phyloP scores from a whole-genome alignment of 35 echinoderm and acorn worm genomes.

The Strongylocentrotus purpuratus region DNA sequence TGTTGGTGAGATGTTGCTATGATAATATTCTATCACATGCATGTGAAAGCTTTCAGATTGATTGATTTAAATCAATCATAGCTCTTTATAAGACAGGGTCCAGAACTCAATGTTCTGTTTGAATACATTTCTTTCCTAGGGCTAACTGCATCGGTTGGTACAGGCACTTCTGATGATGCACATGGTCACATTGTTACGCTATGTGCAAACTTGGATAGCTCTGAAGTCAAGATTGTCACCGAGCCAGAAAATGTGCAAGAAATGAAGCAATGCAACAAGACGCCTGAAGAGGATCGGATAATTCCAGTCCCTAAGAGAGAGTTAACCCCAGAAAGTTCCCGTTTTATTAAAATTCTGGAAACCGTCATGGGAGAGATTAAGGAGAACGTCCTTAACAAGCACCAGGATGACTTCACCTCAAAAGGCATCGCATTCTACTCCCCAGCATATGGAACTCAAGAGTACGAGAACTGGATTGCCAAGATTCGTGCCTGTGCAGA shows the following conservation, averaged over 20 bases:
- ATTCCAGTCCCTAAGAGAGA: neutral
- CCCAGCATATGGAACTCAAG: conserved; percentile 48
- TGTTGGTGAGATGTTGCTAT: too few species aligned
- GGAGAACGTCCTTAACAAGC: neutral
- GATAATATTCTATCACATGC: too few species aligned
- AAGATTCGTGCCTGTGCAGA: conserved; percentile 49
- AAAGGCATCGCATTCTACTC: neutral
- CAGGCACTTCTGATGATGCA: conserved; percentile 56
- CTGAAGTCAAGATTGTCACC: conserved; percentile 35
- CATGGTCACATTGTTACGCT: conserved; percentile 66
- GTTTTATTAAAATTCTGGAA: neutral
- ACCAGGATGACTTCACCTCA: neutral
- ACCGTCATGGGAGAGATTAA: conserved; percentile 6
- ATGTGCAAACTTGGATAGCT: conserved; percentile 69
- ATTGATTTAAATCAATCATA: too few species aligned
- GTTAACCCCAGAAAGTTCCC: neutral
- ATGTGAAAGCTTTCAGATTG: too few species aligned
- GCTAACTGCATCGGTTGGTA: conserved; percentile 78
- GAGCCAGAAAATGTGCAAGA: conserved; percentile 45
- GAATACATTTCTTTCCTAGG: conserved; percentile 25
- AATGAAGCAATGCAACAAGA: conserved; percentile 18
- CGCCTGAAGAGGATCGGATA: neutral
- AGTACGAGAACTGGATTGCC: conserved; percentile 63
- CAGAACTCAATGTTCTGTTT: too few species aligned
- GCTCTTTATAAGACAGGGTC: too few species aligned